Evolutionary conservation across 1,140 invertebrate genomes (phyloP).

Genomic region (Psix sp.): DNA sequence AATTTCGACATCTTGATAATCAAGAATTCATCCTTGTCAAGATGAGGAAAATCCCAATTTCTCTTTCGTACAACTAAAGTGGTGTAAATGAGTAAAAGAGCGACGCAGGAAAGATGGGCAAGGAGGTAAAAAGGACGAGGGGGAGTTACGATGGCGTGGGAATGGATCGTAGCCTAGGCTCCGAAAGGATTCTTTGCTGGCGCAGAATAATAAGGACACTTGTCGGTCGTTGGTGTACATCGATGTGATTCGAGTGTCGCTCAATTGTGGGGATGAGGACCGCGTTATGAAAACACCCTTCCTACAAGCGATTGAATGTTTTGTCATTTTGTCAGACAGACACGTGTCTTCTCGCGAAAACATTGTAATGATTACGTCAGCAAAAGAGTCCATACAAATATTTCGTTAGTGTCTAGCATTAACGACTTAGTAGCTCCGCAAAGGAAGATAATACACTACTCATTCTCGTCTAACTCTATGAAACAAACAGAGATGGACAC

Average conservation of each 20-base stretch:
- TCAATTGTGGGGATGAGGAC: conserved; percentile 32
- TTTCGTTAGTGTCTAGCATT: conserved; percentile 4
- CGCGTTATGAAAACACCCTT: conserved; percentile 33
- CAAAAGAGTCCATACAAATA: conserved; percentile 19
- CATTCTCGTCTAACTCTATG: too few species aligned
- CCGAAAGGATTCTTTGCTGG: too few species aligned
- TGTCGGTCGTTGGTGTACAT: conserved; percentile 46
- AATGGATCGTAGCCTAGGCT: too few species aligned
- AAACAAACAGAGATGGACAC: too few species aligned
- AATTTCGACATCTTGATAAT: too few species aligned
- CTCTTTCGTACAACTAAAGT: too few species aligned
- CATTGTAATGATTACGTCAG: conserved; percentile 13
- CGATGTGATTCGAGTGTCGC: conserved; percentile 48
- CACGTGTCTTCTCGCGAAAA: conserved; percentile 28
- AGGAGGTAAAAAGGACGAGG: too few species aligned
- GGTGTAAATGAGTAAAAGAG: too few species aligned
- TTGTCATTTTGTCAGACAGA: conserved; percentile 39
- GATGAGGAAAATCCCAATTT: too few species aligned
- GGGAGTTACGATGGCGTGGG: too few species aligned
- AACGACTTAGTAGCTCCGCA: conserved; percentile 16
- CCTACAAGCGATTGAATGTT: conserved; percentile 18
- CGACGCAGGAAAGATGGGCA: too few species aligned
- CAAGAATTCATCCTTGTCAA: too few species aligned
- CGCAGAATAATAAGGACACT: conserved; percentile 71
- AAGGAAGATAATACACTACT: conserved; percentile 7